Percentiles rank a stretch among this genome's conserved stretches.
Conservation (phyloP, 1,140 invertebrate species). For the Aradophagus sp. region DNA sequence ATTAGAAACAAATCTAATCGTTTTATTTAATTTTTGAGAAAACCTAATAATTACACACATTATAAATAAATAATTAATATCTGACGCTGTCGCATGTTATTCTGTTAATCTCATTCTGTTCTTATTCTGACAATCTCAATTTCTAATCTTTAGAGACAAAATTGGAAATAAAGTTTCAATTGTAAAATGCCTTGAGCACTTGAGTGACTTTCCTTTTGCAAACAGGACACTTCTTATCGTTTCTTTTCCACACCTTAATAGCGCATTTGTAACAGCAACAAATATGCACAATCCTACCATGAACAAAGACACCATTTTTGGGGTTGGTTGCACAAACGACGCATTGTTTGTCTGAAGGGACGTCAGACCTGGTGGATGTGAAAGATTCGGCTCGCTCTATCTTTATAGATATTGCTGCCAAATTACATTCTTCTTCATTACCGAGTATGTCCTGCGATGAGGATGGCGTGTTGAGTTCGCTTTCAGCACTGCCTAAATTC, state of each 20-base stretch:
- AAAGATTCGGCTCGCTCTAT: constrained; percentile 11
- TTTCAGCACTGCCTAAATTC: constrained; percentile 19
- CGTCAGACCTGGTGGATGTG: constrained; percentile 20
- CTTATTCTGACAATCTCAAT: no score
- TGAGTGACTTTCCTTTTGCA: constrained; percentile 81
- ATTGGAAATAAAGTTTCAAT: no score
- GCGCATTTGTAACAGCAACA: constrained; percentile 83
- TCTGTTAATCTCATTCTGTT: no score
- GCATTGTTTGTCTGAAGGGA: constrained; percentile 72
- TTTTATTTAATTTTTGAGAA: no score
- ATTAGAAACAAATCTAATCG: no score
- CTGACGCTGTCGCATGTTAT: no score
- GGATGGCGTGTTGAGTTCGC: constrained; percentile 11
- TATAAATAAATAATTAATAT: no score
- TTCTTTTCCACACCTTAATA: constrained; percentile 77
- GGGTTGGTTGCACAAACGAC: constrained; percentile 77
- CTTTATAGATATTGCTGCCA: not conserved
- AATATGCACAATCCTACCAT: constrained; percentile 78
- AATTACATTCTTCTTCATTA: not conserved
- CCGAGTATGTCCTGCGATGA: constrained; percentile 17
- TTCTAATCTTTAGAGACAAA: no score
- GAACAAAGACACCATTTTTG: constrained; percentile 80
- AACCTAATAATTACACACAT: no score
- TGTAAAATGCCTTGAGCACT: constrained; percentile 77
- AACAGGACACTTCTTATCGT: constrained; percentile 78